Conservation (phyloP, 2,888 invertebrate genomes). For the Thumatha senex region DNA sequence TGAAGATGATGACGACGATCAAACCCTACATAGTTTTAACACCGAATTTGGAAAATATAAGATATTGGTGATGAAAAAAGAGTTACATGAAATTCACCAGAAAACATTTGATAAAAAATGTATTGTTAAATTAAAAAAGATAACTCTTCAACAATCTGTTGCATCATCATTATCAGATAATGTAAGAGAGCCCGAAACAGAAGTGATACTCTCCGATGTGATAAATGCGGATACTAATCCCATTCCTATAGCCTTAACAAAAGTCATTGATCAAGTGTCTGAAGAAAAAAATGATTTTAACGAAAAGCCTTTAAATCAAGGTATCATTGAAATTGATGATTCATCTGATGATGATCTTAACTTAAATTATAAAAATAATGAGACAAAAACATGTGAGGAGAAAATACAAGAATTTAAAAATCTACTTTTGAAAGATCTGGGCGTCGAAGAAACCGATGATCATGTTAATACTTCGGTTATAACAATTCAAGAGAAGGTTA, state of each 20-base stretch:
- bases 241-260: neutral
- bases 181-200: neutral
- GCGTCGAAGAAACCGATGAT: constrained; percentile 22
- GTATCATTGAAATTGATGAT: constrained; percentile 59
- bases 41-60: constrained; percentile 64
- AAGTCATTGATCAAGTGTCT: neutral
- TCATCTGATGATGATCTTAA: constrained; percentile 50
- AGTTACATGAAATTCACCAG: constrained; percentile 52
- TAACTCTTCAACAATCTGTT: constrained; percentile 13
- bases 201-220: neutral
- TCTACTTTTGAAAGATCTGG: constrained; percentile 49
- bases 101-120: constrained; percentile 54
- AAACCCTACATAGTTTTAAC: constrained; percentile 32
- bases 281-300: neutral
- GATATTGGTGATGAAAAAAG: constrained; percentile 36
- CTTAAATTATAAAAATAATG: neutral
- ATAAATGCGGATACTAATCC: neutral
- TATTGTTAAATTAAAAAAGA: constrained; percentile 46
- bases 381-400: constrained; percentile 10
- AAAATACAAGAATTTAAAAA: constrained; percentile 46
- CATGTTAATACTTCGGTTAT: neutral
- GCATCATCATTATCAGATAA: neutral
- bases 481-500: neutral
- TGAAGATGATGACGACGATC: constrained; percentile 53
- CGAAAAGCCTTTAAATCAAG: constrained; percentile 8